Conservation (phyloP, 2,113 vertebrate species). For the Thunnus maccoyii region DNA sequence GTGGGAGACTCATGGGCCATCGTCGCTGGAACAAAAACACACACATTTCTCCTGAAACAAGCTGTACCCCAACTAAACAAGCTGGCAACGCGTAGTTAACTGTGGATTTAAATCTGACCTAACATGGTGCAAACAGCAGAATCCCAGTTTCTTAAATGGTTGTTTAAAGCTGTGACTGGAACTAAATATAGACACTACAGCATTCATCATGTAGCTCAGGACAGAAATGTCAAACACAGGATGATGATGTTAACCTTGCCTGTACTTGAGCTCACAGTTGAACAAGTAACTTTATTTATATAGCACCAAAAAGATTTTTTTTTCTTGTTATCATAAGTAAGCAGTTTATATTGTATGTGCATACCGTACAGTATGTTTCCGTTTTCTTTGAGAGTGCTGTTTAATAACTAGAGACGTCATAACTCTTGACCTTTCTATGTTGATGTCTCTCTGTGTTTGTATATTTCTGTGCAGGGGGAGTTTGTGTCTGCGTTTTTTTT, state of each 20-base stretch:
- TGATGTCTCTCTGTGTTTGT: slow-evolving; percentile 13
- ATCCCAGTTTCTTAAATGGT: background rate
- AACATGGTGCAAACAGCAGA: background rate
- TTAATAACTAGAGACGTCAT: slow-evolving; percentile 25
- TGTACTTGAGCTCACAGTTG: slow-evolving; percentile 1
- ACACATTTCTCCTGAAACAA: background rate
- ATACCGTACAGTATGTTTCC: background rate
- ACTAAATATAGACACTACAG: slow-evolving; percentile 40
- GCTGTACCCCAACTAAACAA: background rate
- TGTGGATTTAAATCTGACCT: background rate
- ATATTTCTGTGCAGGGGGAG: slow-evolving; percentile 27
- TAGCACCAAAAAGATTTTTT: background rate
- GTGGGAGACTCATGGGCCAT: slow-evolving; percentile 37
- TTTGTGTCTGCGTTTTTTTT: background rate
- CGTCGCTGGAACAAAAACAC: slow-evolving; percentile 38
- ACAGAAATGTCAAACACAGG: slow-evolving; percentile 62
- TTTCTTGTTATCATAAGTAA: background rate
- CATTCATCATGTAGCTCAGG: slow-evolving; percentile 37
- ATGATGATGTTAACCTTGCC: slow-evolving; percentile 41
- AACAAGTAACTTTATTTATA: background rate
- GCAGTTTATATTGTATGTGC: background rate
- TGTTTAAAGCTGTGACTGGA: slow-evolving; percentile 21
- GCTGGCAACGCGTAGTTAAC: background rate
- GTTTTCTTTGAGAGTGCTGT: background rate
- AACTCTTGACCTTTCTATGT: slow-evolving; percentile 8